A percentile compares a stretch with the other conserved stretches of the same genome.
Evolutionary conservation across 1,140 invertebrate genomes (phyloP).

Genomic region (Formica exsecta): DNA sequence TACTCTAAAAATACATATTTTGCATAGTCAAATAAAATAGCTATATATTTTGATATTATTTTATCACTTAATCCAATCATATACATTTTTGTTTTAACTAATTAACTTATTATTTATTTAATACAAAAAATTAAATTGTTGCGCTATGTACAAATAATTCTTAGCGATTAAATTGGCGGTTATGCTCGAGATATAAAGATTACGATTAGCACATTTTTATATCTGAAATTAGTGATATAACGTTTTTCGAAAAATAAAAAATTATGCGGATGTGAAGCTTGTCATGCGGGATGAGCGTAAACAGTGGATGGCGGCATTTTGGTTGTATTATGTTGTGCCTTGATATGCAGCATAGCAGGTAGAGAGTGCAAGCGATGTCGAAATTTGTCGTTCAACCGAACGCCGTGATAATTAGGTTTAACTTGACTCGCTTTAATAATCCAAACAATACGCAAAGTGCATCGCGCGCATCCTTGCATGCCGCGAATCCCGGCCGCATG

Average conservation of each 20-base stretch:
- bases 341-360: slow-evolving; percentile 51
- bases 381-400: slow-evolving; percentile 66
- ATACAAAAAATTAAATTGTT: too few relatives aligned
- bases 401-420: slow-evolving; percentile 72
- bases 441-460: slow-evolving; percentile 72
- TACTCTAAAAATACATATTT: too few relatives aligned
- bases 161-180: too few relatives aligned
- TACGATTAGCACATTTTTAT: not conserved
- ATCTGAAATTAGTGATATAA: not conserved
- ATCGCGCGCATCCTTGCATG: slow-evolving; percentile 64
- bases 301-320: slow-evolving; percentile 14
- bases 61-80: too few relatives aligned
- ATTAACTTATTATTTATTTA: too few relatives aligned
- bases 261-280: slow-evolving; percentile 32
- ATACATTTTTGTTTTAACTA: too few relatives aligned
- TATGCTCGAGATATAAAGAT: not conserved
- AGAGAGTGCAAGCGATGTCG: slow-evolving; percentile 45
- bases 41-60: too few relatives aligned
- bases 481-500: slow-evolving; percentile 2
- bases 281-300: slow-evolving; percentile 16
- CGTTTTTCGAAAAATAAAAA: not conserved
- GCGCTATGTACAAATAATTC: too few relatives aligned
- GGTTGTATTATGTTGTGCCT: slow-evolving; percentile 27
- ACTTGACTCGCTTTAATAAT: slow-evolving; percentile 74
- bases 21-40: too few relatives aligned